Evolutionary conservation across 2,888 invertebrate species (phyloP), one percentile per base, ranked within the genome.

Genomic region (Meghimatium bilineatum): DNA sequence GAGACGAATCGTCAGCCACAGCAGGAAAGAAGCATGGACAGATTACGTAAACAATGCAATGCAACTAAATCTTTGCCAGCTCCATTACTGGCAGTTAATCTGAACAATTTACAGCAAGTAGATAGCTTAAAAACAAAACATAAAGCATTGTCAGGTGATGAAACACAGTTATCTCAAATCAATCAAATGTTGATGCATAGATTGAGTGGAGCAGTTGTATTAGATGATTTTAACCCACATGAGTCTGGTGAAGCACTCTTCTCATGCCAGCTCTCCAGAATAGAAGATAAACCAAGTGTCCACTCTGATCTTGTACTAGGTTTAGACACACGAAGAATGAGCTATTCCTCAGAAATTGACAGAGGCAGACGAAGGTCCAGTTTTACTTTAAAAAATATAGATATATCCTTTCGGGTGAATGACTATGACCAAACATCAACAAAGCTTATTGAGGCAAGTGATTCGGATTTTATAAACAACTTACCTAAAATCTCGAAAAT

Each of bases 211-310:
- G 12, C 34, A 52, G 26, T 81, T n/a, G 20, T 17, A 14, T n/a
- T 81, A 44, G 36, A 52, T n/a, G 6, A 26, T 34, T 52, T 56
- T 17, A 49, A 23, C 14, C 52, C 82, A 34, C 66, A 38, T 23
- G 76, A 77, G 38, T 38, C 26, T 36, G 77, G 82, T 8, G 82
- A 82, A 77, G 82, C 82, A 6, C 67, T 82, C 23, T 26, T 82
- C 5, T 23, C 56, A 29, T 74, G 52, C 26, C 26, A 74, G 20
- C 3, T 36, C 12, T 38, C 38, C 0, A 29, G 29, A n/a, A 5
- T 26, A 34, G 67, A 82, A 12, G 34, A 34, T 8, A 29, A 69
- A 20, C 56, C 77, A 1, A 5, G n/a, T 20, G 23, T 77, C 32
- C 49, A 77, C 17, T 82, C 82, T n/a, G 52, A 76, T 10, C 76